Evolutionary conservation across 2,797 vertebrate genomes (phyloP).

Genomic region (Numenius phaeopus): DNA sequence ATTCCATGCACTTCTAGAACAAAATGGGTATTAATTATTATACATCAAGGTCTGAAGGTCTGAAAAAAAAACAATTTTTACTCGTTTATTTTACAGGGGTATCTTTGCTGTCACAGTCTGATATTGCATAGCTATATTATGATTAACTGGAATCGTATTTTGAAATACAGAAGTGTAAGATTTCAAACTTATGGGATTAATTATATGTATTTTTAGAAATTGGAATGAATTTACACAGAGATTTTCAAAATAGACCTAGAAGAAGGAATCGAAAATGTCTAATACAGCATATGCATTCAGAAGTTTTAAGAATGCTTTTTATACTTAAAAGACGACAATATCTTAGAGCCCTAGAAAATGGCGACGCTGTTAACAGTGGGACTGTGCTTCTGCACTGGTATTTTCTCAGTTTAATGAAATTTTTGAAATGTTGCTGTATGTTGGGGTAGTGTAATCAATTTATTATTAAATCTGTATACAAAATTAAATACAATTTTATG

Average conservation of each 20-base stretch:
- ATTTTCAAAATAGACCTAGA: slow-evolving; percentile 87
- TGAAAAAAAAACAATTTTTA: background rate
- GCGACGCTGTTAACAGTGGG: slow-evolving; percentile 69
- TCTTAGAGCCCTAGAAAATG: slow-evolving; percentile 45
- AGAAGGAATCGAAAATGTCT: slow-evolving; percentile 81
- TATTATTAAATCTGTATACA: background rate
- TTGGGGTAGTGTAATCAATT: slow-evolving; percentile 60
- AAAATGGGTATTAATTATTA: background rate
- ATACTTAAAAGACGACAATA: slow-evolving; percentile 56
- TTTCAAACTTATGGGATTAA: background rate
- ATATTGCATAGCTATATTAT: background rate
- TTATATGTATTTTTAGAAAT: background rate
- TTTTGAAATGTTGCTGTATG: slow-evolving; percentile 77
- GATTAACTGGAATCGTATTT: background rate
- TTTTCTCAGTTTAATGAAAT: slow-evolving; percentile 77
- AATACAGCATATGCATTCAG: slow-evolving; percentile 75
- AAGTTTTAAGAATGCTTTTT: slow-evolving; percentile 81
- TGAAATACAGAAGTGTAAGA: background rate
- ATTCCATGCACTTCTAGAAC: background rate
- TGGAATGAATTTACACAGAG: slow-evolving; percentile 40
- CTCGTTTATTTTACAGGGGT: background rate
- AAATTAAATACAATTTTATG: background rate
- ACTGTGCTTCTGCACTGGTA: slow-evolving; percentile 79
- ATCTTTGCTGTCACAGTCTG: background rate
- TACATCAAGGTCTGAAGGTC: background rate